Conservation (phyloP, 2,888 invertebrate genomes). For the Lordiphosa andalusiaca region DNA sequence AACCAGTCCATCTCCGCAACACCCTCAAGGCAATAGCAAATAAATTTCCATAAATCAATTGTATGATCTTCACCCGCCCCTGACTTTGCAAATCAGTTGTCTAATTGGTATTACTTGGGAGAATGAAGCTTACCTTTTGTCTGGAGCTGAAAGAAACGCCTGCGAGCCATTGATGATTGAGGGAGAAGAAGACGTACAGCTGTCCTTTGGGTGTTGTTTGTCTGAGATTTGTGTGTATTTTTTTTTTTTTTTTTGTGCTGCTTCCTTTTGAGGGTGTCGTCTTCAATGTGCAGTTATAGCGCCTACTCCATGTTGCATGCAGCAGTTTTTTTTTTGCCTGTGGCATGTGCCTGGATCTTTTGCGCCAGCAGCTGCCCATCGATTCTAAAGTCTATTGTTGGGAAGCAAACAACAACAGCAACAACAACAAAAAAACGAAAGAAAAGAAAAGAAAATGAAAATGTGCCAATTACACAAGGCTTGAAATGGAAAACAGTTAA, state of each 20-base stretch:
- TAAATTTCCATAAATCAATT: no score
- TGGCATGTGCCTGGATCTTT: slow-evolving; percentile 42
- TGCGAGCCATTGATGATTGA: no score
- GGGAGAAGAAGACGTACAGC: slow-evolving; percentile 39
- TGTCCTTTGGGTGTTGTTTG: slow-evolving; percentile 63
- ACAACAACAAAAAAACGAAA: no score
- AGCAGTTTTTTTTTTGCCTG: slow-evolving; percentile 19
- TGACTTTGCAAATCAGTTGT: no score
- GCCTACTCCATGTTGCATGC: slow-evolving; percentile 10
- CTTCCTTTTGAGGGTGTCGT: slow-evolving; percentile 16
- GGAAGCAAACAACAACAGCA: no score
- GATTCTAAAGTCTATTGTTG: background rate
- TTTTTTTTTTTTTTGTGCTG: slow-evolving; percentile 52
- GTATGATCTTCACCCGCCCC: no score
- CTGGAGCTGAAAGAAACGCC: slow-evolving; percentile 22
- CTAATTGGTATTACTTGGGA: no score
- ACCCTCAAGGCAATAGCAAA: no score
- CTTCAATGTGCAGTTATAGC: slow-evolving; percentile 33
- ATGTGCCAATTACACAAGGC: slow-evolving; percentile 3
- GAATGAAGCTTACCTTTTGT: background rate
- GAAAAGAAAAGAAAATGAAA: background rate
- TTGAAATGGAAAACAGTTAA: slow-evolving; percentile 27
- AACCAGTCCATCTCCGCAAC: no score
- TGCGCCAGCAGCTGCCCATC: slow-evolving; percentile 24
- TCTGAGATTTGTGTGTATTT: slow-evolving; percentile 54